phyloP scores from a whole-genome alignment of 2,113 vertebrate genomes.

The Symphodus melops region DNA sequence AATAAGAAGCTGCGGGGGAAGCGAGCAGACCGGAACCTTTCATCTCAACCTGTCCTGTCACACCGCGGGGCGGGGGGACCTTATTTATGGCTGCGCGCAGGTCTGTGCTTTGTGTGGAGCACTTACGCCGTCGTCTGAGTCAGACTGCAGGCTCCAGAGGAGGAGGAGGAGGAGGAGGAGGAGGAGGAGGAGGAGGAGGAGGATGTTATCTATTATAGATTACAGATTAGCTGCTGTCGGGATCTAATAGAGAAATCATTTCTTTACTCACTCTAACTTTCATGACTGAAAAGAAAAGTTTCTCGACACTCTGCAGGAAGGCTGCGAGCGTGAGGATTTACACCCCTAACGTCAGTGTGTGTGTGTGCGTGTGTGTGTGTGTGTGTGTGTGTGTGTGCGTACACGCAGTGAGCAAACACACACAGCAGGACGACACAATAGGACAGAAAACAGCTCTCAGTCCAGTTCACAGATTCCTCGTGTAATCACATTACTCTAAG shows the following conservation, averaged over 20 bases:
- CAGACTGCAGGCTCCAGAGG: slow-evolving; percentile 68
- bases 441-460: slow-evolving; percentile 10
- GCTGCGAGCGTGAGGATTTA: not conserved
- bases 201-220: slow-evolving; percentile 49
- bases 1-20: slow-evolving; percentile 76
- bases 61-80: slow-evolving; percentile 60
- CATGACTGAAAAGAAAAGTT: too few relatives aligned
- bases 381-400: too few relatives aligned
- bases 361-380: too few relatives aligned
- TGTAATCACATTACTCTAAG: slow-evolving; percentile 70
- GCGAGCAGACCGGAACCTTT: slow-evolving; percentile 73
- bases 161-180: slow-evolving; percentile 21
- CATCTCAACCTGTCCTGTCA: slow-evolving; percentile 78
- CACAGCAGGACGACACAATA: not conserved
- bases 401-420: slow-evolving; percentile 14
- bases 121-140: slow-evolving; percentile 54
- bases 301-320: not conserved
- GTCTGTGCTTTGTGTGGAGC: slow-evolving; percentile 63
- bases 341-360: too few relatives aligned
- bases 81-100: slow-evolving; percentile 78
- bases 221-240: slow-evolving; percentile 31
- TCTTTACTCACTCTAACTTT: not conserved
- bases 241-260: not conserved
- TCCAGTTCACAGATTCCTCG: slow-evolving; percentile 27
- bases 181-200: too few relatives aligned